phyloP scores from a whole-genome alignment of 2,113 vertebrate genomes.

The Sorex araneus region DNA sequence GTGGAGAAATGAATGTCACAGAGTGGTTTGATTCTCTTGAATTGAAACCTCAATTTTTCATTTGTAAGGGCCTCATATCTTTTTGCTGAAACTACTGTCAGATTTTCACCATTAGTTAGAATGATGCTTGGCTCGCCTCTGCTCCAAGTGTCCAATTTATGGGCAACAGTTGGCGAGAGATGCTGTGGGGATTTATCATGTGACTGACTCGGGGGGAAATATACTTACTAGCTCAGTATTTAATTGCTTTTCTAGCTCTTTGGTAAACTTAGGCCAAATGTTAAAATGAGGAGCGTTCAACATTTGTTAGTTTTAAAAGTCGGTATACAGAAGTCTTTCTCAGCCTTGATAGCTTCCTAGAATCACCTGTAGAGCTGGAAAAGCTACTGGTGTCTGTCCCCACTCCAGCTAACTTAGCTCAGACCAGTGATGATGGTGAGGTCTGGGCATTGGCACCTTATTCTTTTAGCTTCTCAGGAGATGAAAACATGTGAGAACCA shows the following conservation, averaged over 20 bases:
- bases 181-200: neutral
- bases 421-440: neutral
- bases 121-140: constrained; percentile 16
- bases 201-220: neutral
- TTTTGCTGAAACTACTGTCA: constrained; percentile 39
- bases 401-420: neutral
- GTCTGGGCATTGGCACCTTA: neutral
- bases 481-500: neutral
- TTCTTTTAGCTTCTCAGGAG: neutral
- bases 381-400: neutral
- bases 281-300: constrained; percentile 44
- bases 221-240: neutral
- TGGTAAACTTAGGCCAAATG: constrained; percentile 58
- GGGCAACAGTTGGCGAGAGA: neutral
- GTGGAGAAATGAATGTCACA: constrained; percentile 69
- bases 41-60: constrained; percentile 78
- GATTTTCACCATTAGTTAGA: constrained; percentile 24
- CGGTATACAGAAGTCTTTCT: neutral
- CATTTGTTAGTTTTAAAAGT: constrained; percentile 1
- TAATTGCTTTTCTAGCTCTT: constrained; percentile 37
- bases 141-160: neutral
- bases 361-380: neutral
- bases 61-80: constrained; percentile 64
- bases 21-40: constrained; percentile 75
- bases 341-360: neutral